Base-by-base conservation (phyloP, 92 coral and sea anemone species). In the Paramuricea clavata region DNA sequence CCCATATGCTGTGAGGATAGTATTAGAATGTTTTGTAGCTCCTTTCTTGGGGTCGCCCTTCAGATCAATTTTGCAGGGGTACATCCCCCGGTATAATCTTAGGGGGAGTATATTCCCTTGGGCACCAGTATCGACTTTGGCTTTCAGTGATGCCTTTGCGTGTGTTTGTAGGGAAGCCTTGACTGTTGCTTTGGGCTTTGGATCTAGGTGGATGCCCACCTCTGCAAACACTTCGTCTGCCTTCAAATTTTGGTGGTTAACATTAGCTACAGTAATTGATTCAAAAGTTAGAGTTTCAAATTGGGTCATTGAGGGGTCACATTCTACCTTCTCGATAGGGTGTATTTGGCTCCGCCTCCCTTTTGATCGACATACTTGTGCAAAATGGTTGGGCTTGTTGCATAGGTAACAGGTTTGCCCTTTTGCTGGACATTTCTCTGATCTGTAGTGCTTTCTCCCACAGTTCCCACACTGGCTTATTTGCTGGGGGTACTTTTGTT, bases 61-160 rank as follows among this genome's bases (percentile, higher is more conserved):
- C 11, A 27, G 25, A 0, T 56, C 81, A 62, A 90, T 43, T 47
- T 85, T 80, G 11, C 82, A 83, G 27, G 95, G 95, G n/a, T 77
- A 93, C 90, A 93, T 93, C 12, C 33, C 32, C 33, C 80, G 89
- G 33, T 78, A 88, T 47, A 88, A 42, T 65, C 87, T 77, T 35
- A 87, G 7, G 2, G 92, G 95, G 28, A 90, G 81, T 7, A 86
- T 65, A 87, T 77, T 87, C 26, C 95, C 93, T 89, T 92, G 92
- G 34, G 94, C 92, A 41, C 88, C 88, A 0, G 91, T 88, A 80
- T 91, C 92, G 42, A 91, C 41, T 57, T 86, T 89, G 47, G 85
- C 91, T 83, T 77, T 83, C n/a, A 83, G 85, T 77, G 83, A 22
- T 83, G 88, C 82, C 33, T 74, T 65, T 49, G 35, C 43, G 4